Base-by-base conservation (phyloP, 2,113 vertebrate genomes). In the Amphiprion percula region DNA sequence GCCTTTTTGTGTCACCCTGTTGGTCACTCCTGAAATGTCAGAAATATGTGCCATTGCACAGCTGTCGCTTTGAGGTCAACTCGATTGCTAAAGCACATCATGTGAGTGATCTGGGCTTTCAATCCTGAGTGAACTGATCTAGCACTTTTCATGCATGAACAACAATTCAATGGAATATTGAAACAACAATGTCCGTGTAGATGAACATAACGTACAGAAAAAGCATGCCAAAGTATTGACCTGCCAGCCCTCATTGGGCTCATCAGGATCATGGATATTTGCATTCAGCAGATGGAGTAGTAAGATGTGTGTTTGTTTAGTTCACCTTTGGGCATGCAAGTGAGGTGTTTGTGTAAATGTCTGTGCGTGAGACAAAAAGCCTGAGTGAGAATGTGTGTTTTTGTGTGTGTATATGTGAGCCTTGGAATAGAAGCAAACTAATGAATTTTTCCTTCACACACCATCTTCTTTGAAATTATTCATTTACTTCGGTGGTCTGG, bases 261-360 rank as follows among this genome's bases (percentile, higher is more conserved):
- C 60, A 52, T 52, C 23, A 10, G 2, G 17, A 50, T 41, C 24
- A 50, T 21, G 5, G 33, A 55, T 23, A 54, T 23, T 64, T 39
- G 26, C 19, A n/a, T 70, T 70, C 1, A 10, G 10, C 68, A 71
- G 46, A 70, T 39, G 23, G 41, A 78, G 7, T 39, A 47, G 12
- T 17, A 37, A 71, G 39, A 63, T 39, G 39, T 28, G 39, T 28
- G 30, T 7, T 19, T 14, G 49, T 68, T 59, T 23, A 16, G 23
- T 39, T 3, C n/a, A 56, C 16, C 12, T 44, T 12, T 44, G 11
- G 41, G 41, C 41, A 44, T 44, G 14, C 12, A 15, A 44, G 41
- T 44, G 41, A 15, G 41, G 41, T 44, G 41, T 60, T 47, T 52
- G 0, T 11, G 19, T 49, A 33, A 47, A n/a, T 37, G 4, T 68